Percentiles rank a stretch among this genome's conserved stretches.
These are phyloP conservation scores for Miniopterus natalensis DNA, from an alignment of 2,113 vertebrate species.

Conservation along the genomic window DNA sequence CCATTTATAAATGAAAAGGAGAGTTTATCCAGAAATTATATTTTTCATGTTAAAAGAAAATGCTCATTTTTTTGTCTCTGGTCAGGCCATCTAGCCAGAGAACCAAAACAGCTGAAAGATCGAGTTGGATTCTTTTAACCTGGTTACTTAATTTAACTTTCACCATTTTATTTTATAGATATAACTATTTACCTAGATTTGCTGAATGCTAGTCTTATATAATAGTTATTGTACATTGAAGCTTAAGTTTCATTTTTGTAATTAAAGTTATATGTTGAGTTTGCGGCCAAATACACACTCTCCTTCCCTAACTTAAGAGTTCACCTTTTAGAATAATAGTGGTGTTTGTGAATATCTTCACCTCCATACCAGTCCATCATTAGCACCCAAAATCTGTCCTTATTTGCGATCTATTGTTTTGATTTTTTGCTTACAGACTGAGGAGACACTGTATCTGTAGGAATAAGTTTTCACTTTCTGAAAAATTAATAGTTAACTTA, in stretches of 20 bases:
- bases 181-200: not conserved
- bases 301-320: conserved; percentile 41
- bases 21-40: not conserved
- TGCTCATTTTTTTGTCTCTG: not conserved
- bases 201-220: no score
- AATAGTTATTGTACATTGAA: not conserved
- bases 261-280: not conserved
- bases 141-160: not conserved
- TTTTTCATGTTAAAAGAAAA: not conserved
- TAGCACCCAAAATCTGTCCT: not conserved
- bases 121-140: not conserved
- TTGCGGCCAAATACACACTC: not conserved
- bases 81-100: not conserved
- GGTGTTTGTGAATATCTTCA: not conserved
- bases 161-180: conserved; percentile 11
- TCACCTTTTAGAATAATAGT: not conserved
- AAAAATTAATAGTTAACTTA: conserved; percentile 13
- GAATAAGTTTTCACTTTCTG: not conserved
- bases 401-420: not conserved
- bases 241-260: conserved; percentile 29
- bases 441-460: not conserved
- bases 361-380: not conserved
- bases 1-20: conserved; percentile 7
- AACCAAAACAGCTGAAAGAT: not conserved
- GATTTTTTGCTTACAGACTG: not conserved